Conservation (phyloP, 1,140 invertebrate genomes). For the Hylyphantes graminicola region DNA sequence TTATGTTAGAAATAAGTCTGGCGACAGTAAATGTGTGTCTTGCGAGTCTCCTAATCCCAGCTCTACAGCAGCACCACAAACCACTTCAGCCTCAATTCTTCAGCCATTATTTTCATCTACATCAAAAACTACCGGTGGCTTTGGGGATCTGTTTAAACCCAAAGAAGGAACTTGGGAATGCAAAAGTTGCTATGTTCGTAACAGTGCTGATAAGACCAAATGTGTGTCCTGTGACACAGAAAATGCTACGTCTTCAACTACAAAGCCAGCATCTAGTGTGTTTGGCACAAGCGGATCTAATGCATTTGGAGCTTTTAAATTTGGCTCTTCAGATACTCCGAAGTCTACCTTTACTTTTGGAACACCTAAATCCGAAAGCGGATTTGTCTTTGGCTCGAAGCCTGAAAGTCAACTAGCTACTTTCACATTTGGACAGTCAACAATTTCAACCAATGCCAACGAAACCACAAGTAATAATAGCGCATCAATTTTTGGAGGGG, state of each 20-base stretch:
- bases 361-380: too few relatives aligned
- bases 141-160: conserved; percentile 75
- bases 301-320: not conserved
- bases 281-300: not conserved
- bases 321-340: conserved; percentile 15
- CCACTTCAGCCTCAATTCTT: too few relatives aligned
- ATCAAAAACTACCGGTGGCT: conserved; percentile 32
- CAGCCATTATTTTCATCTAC: not conserved
- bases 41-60: conserved; percentile 73
- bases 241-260: conserved; percentile 66
- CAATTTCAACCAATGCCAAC: too few relatives aligned
- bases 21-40: conserved; percentile 74
- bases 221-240: conserved; percentile 77
- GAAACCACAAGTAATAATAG: conserved; percentile 6
- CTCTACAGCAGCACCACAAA: conserved; percentile 2
- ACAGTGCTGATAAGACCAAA: conserved; percentile 71
- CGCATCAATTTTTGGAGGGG: conserved; percentile 43
- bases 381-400: too few relatives aligned
- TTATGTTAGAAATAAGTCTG: conserved; percentile 77
- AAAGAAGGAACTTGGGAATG: conserved; percentile 85
- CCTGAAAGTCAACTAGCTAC: too few relatives aligned
- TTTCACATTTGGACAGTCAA: too few relatives aligned
- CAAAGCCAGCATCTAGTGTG: not conserved
- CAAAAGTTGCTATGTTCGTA: conserved; percentile 78
- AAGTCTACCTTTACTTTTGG: conserved; percentile 33